Base-by-base conservation (phyloP, 2,888 invertebrate genomes). In the Escarpia spicata region DNA sequence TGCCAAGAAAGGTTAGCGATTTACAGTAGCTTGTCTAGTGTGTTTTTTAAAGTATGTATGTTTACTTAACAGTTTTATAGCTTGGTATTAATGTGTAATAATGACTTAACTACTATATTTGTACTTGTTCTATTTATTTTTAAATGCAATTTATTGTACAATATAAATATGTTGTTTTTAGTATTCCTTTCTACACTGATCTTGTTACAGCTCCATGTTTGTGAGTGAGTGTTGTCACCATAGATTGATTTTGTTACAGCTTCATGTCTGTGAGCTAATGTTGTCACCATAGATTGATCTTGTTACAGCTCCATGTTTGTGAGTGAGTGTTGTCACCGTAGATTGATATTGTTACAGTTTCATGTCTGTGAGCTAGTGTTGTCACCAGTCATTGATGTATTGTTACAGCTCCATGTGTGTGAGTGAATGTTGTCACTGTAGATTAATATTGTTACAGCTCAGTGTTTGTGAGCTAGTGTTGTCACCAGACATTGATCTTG, bases 311-410 rank as follows among this genome's bases (percentile, higher is more conserved):
- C 52, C 52, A 52, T 60, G 60, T 60, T 0, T 60, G 60, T 60
- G 60, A 60, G 26, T 26, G 60, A 12, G 19, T 60, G 60, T 60
- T 60, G 60, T 1, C 60, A 60, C 60, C 0, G 19, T 19, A 12
- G 3, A 12, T 60, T 60, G 12, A 60, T 60, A 8, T 2, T 60
- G 60, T 52, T 93, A 9, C 92, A 94, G 94, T 90, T 96, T 9
- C 95, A 95, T 93, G 94, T 96, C 0, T 97, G 97, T 95, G 96
- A 97, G 93, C 94, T 95, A 93, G 97, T 98, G 97, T 60, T 60
- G 60, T 60, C 60, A 60, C 60, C 19, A 19, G n/a, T n/a, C n/a
- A n/a, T n/a, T n/a, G n/a, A n/a, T 19, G 15, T 15, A 26, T 60
- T 60, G 75, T 26, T 75, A 4, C 75, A 75, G 75, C 75, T 75